phyloP scores from a whole-genome alignment of 2,888 invertebrate species.

The Dasysyrphus albostriatus region DNA sequence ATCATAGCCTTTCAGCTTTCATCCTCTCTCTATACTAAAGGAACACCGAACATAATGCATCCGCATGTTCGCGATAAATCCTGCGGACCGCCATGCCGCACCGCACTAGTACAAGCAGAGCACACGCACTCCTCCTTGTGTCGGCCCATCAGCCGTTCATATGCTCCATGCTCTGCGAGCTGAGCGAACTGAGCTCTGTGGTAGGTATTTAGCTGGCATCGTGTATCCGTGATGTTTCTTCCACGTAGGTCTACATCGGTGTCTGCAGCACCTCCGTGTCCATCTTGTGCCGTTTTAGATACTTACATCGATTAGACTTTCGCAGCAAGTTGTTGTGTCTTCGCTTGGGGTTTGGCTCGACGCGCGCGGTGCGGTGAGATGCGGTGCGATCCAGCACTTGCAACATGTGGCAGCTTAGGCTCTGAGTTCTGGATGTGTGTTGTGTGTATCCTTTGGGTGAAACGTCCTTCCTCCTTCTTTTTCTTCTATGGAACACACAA shows the following conservation, averaged over 20 bases:
- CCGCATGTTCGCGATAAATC: constrained; percentile 75
- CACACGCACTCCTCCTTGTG: constrained; percentile 45
- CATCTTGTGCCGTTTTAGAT: constrained; percentile 72
- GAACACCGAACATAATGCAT: constrained; percentile 73
- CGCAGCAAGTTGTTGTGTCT: constrained; percentile 43
- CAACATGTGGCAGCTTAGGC: constrained; percentile 56
- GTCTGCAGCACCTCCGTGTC: constrained; percentile 72
- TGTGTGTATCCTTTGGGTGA: constrained; percentile 28
- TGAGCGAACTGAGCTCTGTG: constrained; percentile 53
- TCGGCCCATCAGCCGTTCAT: not conserved
- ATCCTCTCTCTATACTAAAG: constrained; percentile 25
- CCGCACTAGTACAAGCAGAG: constrained; percentile 42
- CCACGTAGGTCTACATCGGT: constrained; percentile 72
- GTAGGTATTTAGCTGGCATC: constrained; percentile 62
- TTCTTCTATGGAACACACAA: constrained; percentile 31
- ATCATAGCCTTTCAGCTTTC: constrained; percentile 24
- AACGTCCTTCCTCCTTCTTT: constrained; percentile 37
- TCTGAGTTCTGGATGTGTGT: not conserved
- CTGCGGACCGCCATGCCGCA: constrained; percentile 44
- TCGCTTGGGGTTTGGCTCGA: not conserved
- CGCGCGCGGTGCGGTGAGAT: not conserved
- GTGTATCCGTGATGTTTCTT: constrained; percentile 65
- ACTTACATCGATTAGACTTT: constrained; percentile 71
- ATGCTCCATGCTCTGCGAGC: not conserved
- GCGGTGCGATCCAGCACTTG: constrained; percentile 5